Percentiles rank a stretch among this genome's conserved stretches.
Evolutionary conservation across 2,888 invertebrate species (phyloP).

Genomic region (Fissipunctia ypsillon): DNA sequence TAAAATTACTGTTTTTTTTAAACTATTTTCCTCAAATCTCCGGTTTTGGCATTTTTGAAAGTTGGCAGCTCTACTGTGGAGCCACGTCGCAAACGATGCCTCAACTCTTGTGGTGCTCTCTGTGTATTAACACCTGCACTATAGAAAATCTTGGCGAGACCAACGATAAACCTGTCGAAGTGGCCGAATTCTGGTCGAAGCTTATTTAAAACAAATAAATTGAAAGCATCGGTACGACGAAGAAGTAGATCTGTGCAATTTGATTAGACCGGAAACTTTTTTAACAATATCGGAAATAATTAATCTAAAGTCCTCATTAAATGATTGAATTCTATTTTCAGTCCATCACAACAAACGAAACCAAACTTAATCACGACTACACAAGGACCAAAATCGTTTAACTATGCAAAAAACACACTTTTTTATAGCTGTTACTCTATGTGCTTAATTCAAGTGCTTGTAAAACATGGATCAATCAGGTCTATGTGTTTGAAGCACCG

Average conservation of each 20-base stretch:
- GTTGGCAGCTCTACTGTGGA: too few species aligned
- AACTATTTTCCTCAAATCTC: too few species aligned
- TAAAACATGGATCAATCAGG: conserved; percentile 57
- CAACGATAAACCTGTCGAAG: background rate
- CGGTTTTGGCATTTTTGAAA: too few species aligned
- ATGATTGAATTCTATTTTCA: conserved; percentile 22
- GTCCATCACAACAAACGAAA: background rate
- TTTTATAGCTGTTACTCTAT: conserved; percentile 31
- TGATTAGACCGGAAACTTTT: background rate
- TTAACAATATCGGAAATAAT: conserved; percentile 10
- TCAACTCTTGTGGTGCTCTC: background rate
- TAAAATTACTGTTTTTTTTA: too few species aligned
- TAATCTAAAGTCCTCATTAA: background rate
- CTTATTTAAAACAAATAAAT: background rate
- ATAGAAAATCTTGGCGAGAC: background rate
- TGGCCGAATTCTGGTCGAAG: background rate
- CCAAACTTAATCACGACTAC: background rate
- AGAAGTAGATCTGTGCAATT: background rate
- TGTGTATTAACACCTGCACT: background rate
- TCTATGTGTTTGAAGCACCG: conserved; percentile 50
- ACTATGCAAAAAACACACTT: conserved; percentile 9
- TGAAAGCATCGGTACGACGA: too few species aligned
- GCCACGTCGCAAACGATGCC: background rate
- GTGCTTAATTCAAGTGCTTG: conserved; percentile 53
- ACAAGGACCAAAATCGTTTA: conserved; percentile 23